Evolutionary conservation across 2,888 invertebrate species (phyloP).

Genomic region (Sthenelais limicola): DNA sequence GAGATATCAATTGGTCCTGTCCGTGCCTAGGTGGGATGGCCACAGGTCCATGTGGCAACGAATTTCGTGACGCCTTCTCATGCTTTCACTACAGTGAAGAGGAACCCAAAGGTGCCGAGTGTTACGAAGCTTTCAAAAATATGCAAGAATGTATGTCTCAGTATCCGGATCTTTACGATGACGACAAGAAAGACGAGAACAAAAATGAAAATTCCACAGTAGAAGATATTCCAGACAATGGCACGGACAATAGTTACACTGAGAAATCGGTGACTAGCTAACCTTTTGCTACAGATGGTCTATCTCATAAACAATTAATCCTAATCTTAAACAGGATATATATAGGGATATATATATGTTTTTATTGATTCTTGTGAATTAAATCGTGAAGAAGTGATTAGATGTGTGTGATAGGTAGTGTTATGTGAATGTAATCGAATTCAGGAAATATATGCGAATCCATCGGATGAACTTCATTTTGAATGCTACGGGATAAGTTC

Average conservation of each 20-base stretch:
- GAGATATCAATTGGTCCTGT: constrained; percentile 96
- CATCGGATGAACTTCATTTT: too few species aligned
- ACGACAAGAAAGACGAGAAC: constrained; percentile 76
- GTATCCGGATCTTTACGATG: constrained; percentile 85
- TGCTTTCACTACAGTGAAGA: constrained; percentile 88
- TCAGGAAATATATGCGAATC: too few species aligned
- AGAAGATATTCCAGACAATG: neutral
- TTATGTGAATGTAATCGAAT: too few species aligned
- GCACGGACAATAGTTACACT: constrained; percentile 18
- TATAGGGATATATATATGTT: too few species aligned
- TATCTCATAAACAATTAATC: too few species aligned
- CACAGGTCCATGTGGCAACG: constrained; percentile 93
- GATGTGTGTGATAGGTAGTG: too few species aligned
- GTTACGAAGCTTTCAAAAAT: constrained; percentile 88
- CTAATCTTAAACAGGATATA: too few species aligned
- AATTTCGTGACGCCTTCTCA: constrained; percentile 93
- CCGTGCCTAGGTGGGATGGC: constrained; percentile 98
- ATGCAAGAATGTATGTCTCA: constrained; percentile 93
- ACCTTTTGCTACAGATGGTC: too few species aligned
- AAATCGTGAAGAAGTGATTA: too few species aligned
- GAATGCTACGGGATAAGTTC: too few species aligned
- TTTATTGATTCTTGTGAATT: too few species aligned
- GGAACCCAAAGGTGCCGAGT: constrained; percentile 94
- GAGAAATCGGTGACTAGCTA: constrained; percentile 23
- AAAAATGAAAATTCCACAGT: neutral